Evolutionary conservation across 1,140 invertebrate species (phyloP), one percentile per base, ranked within the genome.

Genomic region (Ladona fulva): DNA sequence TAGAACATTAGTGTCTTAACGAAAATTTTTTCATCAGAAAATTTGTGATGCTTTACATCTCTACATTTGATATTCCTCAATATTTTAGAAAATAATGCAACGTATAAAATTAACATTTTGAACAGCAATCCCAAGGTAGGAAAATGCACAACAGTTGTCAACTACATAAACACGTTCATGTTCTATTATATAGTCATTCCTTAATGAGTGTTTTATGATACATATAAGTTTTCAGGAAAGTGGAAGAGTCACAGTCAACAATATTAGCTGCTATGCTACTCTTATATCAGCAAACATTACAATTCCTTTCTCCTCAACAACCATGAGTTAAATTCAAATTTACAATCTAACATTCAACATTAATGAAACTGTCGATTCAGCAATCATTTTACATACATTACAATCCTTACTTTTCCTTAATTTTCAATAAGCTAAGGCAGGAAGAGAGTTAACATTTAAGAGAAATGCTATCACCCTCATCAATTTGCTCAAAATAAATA

Each of bases 331-430:
- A 66, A 66, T 66, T 66, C 12, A 12, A 66, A 19, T 66, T 66
- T 66, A 66, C 52, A 66, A 66, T 66, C 52, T 66, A 66, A 66
- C 52, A 66, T 66, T 66, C 52, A 66, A 66, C 52, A 66, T 66
- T 66, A 66, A 66, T 66, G 52, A 66, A 66, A 19, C n/a, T 66
- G 16, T 19, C 14, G 1, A 66, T 66, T 66, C 12, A 66, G 12
- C 14, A 6, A 66, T 66, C 5, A 5, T 66, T 66, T 19, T 66
- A 66, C 52, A 66, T 22, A 16, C 12, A 66, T 5, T 66, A 12
- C 52, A 66, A 66, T 66, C 52, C 3, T 66, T 16, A 66, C 44
- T 52, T 52, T 52, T 52, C 44, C 19, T 52, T 52, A 19, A 11
- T 66, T 66, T 66, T 66, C 14, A 12, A 19, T 6, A 66, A 66